These are phyloP conservation scores for Elachura formosa DNA, from an alignment of 2,113 vertebrate genomes.

Conservation along the genomic window DNA sequence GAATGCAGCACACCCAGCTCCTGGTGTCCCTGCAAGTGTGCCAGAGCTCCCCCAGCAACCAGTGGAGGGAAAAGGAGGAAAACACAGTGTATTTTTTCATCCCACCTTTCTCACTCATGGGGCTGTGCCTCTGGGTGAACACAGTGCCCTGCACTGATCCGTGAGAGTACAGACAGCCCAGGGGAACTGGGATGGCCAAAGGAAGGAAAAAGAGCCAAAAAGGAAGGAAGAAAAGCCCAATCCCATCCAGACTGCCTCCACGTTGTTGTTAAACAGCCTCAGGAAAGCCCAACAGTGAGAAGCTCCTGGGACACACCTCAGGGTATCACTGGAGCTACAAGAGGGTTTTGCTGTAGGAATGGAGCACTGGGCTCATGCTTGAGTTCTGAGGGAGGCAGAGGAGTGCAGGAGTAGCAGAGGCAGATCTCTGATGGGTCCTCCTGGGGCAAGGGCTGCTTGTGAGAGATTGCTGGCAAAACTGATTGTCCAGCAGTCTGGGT, in stretches of 20 bases:
- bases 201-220: not conserved
- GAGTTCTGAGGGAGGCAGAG: not conserved
- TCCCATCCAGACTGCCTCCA: not conserved
- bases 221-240: not conserved
- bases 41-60: not conserved
- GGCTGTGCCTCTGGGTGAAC: not conserved
- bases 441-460: not conserved
- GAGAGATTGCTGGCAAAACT: not conserved
- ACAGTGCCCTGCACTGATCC: not conserved
- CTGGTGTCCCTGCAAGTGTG: not conserved
- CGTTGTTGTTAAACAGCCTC: not conserved
- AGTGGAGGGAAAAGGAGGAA: not conserved
- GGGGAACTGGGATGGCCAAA: not conserved
- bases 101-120: not conserved
- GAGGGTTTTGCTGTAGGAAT: not conserved
- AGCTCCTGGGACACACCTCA: not conserved
- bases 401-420: not conserved
- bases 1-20: not conserved
- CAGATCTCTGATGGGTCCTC: not conserved
- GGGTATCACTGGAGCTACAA: not conserved
- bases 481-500: not conserved
- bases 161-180: not conserved
- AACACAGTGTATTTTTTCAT: not conserved
- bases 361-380: not conserved
- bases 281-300: not conserved